Base-by-base conservation (phyloP, 2,888 invertebrate genomes). In the Chrysolina americana region DNA sequence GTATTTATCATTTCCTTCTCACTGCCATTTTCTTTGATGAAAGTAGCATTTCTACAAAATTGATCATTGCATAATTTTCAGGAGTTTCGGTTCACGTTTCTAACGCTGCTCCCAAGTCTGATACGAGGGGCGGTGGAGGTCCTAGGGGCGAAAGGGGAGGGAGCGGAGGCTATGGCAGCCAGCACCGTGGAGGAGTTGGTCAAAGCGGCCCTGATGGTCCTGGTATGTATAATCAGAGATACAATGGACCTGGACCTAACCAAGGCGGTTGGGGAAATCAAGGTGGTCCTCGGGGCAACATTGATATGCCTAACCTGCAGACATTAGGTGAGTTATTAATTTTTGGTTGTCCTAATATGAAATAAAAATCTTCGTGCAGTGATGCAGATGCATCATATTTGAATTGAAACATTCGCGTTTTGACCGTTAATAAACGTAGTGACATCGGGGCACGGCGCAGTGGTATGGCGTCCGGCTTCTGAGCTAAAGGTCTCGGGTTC, bases 221-320 rank as follows among this genome's bases (percentile, higher is more conserved):
- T 1, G 85, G 85, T 28, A 87, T 87, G 84, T 88, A 88, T 79
- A 86, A 86, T 41, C 78, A 77, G 47, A 79, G 81, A 41, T 87
- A 87, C 73, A 87, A 87, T 64, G 82, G 82, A 65, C 85, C 86
- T 0, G 87, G 87, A 10, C 87, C 87, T 2, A 87, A 87, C 78
- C 88, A 87, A 76, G 86, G 86, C 19, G 87, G 82, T 53, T 87
- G 85, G 83, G 83, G 81, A 23, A 84, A 83, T 68, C 83, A 83
- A 71, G 83, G 83, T 1, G 84, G 83, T n/a, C 59, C 59, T 3
- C 79, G 92, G 65, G 91, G 92, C 63, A 96, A 95, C 85, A 91
- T 96, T 83, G 96, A 96, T 87, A 94, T 96, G 91, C 94, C 96
- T 17, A 96, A 96, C 87, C 91, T 96, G 85, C 96, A 96, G 88